Base-by-base conservation (phyloP, 2,888 invertebrate species). In the Sipha maydis region DNA sequence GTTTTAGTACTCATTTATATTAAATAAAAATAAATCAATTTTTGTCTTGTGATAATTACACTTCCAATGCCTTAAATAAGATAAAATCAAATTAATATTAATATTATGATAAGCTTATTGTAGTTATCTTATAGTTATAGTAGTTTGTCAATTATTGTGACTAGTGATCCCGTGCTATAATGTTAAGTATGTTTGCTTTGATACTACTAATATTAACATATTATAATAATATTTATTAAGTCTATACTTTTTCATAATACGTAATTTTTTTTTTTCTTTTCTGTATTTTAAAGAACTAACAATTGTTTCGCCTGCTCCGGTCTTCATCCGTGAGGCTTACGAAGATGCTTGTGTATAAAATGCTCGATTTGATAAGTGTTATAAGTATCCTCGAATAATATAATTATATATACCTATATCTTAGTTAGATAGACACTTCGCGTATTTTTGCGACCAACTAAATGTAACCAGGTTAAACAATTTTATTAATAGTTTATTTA, bases 141-240 rank as follows among this genome's bases (percentile, higher is more conserved):
- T 83, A 83, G 73, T 9, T 56, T 83, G 73, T 83, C 73, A 83
- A 83, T 73, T 73, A 73, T 34, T 4, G 73, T n/a, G 41, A 83
- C 56, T 83, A 83, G 73, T 83, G 17, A 73, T 34, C 34, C 56
- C 9, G 73, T 56, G 34, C 83, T n/a, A 4, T 83, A 83, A n/a
- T 73, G 1, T 0, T 73, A 83, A 73, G 48, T 83, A 31, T 71
- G 54, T 56, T 83, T 73, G 21, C 73, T 83, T 73, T 48, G 25
- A 83, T 73, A 54, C 71, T 71, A 54, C 48, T 21, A 71, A 82
- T 82, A 71, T 25, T 71, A 3, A 31, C 14, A 34, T 83, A 75
- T 3, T 38, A 4, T 9, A 75, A 38, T 75, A 38, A 75, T 75
- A 38, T 75, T 41, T 75, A 75, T 38, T 38, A 75, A 75, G 71